Conservation (phyloP, 2,113 vertebrate species). For the Astatoreochromis straeleni region DNA sequence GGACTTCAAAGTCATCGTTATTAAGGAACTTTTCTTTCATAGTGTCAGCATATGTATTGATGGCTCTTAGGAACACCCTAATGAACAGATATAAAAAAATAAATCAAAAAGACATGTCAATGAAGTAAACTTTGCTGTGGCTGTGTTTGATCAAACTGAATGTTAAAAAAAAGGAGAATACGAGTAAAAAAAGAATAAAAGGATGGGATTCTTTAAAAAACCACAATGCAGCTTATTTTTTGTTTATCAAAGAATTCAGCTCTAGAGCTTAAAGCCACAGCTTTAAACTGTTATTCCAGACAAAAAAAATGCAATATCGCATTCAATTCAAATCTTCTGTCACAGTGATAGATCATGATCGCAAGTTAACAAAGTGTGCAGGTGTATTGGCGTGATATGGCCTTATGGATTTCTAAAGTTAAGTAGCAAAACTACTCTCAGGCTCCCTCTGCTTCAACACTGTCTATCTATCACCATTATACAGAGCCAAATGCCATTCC, state of each 20-base stretch:
- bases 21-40: slow-evolving; percentile 97
- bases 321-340: slow-evolving; percentile 13
- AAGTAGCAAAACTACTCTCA: slow-evolving; percentile 3
- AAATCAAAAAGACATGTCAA: not conserved
- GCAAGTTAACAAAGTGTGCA: not conserved
- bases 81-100: not conserved
- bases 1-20: slow-evolving; percentile 92
- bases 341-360: not conserved
- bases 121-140: not conserved
- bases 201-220: not conserved
- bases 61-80: slow-evolving; percentile 91
- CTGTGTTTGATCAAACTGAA: not conserved
- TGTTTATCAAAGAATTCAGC: not conserved
- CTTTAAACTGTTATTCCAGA: not conserved
- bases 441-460: not conserved
- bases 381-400: not conserved
- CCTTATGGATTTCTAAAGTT: slow-evolving; percentile 9
- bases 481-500: not conserved
- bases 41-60: slow-evolving; percentile 94
- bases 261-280: not conserved
- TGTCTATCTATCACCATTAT: slow-evolving; percentile 21
- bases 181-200: not conserved
- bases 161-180: not conserved
- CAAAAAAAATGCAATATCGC: not conserved
- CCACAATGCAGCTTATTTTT: not conserved